Base-by-base conservation (phyloP, 2,797 vertebrate genomes). In the Gymnoscopelus braueri region DNA sequence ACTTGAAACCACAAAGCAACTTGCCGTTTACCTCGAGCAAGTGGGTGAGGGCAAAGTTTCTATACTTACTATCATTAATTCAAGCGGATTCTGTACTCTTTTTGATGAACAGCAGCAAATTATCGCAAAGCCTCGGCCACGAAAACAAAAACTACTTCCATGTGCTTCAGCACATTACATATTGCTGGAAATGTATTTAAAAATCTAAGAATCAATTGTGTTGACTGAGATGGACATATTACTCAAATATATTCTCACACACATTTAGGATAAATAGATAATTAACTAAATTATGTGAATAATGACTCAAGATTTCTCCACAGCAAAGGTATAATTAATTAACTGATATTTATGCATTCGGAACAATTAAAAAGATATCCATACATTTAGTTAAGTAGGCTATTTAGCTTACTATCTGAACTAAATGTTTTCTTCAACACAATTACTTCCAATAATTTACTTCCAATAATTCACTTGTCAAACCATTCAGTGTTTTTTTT, bases 1-100 rank as follows among this genome's bases (percentile, higher is more conserved):
- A 74, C 81, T 65, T 15, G 14, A 57, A 26, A 75, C 71, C 84
- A 76, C 69, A 69, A 53, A 61, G 50, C 60, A 61, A 58, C 51
- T 69, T 63, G 52, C 71, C 26, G 66, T 74, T 77, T 9, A 56
- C 61, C 63, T 65, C 15, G 64, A 79, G 80, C 24, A 29, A 75
- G 59, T 59, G 39, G 39, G 50, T 4, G 69, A 19, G 59, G 48
- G 48, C 51, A 29, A 52, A 26, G 67, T 23, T 64, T 24, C 53
- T 39, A 3, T 68, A 65, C 70, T 71, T 63, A 44, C 56, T 14
- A 35, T 73, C 12, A 9, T 69, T 72, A 71, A 68, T 80, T 82
- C 51, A 44, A 70, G 61, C 0, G 60, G 68, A 53, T 63, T 65
- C 19, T 26, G 44, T 39, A 48, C 50, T 15, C 55, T 47, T 60